Evolutionary conservation across 2,113 vertebrate genomes (phyloP), one percentile per base, ranked within the genome.

Genomic region (Hepsetus odoe): DNA sequence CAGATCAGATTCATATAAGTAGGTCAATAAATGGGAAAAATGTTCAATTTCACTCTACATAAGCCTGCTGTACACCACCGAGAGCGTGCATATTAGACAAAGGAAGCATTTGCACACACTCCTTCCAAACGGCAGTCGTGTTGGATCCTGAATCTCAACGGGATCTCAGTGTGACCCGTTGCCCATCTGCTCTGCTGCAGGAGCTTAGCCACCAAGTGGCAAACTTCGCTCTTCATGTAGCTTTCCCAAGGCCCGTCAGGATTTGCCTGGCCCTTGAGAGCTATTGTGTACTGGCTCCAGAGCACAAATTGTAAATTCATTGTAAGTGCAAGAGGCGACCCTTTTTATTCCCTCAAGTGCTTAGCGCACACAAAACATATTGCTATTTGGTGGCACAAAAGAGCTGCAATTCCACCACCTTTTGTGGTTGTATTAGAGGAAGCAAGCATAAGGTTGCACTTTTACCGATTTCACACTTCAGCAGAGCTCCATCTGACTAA

Each of bases 131-230:
- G 90, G 91, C 86, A 89, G 91, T 86, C 89, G 92, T 91, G 91
- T 91, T 91, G 91, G 90, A 90, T 91, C 85, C 86, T 88, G 88
- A 89, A 91, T 93, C 92, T 93, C 92, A 86, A 87, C 91, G 88
- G 91, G 87, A 90, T 91, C 90, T 85, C 83, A 83, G 89, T 90
- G 85, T 89, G 90, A 88, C 90, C 90, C 88, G 86, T 90, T 61
- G 90, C 88, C 93, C 92, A 92, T 92, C 92, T 94, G 92, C 91
- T 93, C 89, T 89, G 71, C 89, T 87, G 85, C 89, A 91, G 89
- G 89, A 90, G 91, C 88, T 81, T 67, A 89, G 88, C 87, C 88
- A 88, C 90, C 87, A 89, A 90, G 90, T 88, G 83, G 88, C 87
- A 91, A 92, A 90, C 90, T 92, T 92, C 92, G 90, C 92, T 92